Evolutionary conservation across 1,140 invertebrate species (phyloP).

Genomic region (Centruroides vittatus): DNA sequence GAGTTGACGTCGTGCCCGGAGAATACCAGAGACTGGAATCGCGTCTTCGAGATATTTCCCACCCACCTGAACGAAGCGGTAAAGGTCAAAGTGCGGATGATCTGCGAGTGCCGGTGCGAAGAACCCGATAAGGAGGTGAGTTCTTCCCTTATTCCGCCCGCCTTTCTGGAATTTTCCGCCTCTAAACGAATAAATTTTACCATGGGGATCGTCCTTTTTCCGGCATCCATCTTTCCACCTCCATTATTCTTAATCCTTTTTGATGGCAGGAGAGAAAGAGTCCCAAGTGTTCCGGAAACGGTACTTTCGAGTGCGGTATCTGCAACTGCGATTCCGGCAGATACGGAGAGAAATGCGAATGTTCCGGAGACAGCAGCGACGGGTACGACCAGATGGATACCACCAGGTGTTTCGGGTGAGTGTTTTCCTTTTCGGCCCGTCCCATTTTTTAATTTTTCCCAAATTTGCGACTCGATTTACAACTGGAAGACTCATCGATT

Average conservation of each 20-base stretch:
- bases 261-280: not conserved
- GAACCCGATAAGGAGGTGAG: constrained; percentile 20
- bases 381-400: too few species aligned
- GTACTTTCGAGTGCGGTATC: constrained; percentile 57
- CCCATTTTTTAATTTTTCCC: too few species aligned
- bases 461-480: too few species aligned
- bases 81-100: constrained; percentile 63
- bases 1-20: constrained; percentile 2
- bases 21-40: constrained; percentile 20
- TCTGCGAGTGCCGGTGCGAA: constrained; percentile 78
- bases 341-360: constrained; percentile 74
- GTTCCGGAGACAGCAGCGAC: constrained; percentile 22
- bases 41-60: constrained; percentile 71
- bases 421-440: too few species aligned
- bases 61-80: constrained; percentile 78
- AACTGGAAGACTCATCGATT: too few species aligned
- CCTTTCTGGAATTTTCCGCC: not conserved
- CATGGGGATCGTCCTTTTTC: not conserved
- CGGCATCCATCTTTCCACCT: not conserved
- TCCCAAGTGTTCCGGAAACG: constrained; percentile 15
- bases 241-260: too few species aligned
- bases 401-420: too few species aligned
- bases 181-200: not conserved
- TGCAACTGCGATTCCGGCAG: constrained; percentile 60
- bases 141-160: not conserved